Base-by-base conservation (phyloP, 2,888 invertebrate genomes). In the Eristalinus sepulchralis region DNA sequence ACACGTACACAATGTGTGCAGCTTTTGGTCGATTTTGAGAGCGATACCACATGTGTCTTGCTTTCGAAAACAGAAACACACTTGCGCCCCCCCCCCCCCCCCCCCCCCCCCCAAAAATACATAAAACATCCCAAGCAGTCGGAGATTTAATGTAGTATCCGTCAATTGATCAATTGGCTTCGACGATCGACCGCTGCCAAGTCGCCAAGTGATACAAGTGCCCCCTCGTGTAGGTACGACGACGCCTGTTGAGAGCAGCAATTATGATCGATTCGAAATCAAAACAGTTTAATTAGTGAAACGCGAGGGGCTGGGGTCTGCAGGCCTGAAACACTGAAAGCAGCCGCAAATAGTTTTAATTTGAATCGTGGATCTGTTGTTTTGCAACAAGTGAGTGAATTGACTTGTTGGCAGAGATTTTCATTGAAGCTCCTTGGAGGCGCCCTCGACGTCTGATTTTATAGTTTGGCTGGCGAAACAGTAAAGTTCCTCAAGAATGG, bases 201-300 rank as follows among this genome's bases (percentile, higher is more conserved):
- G 17, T 17, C 17, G 47, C 47, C 17, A 17, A 5, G 47, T 17
- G 47, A 47, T 17, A 47, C 47, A 47, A 47, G 47, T 57, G 57
- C 57, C 6, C 22, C 22, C 27, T 27, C 27, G 27, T 57, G 24
- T 11, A 27, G 57, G n/a, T n/a, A n/a, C n/a, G n/a, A n/a, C 22
- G 22, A 22, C 24, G 57, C 2, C 62, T 73, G 72, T 53, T 73
- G 80, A 75, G 57, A 68, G 81, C 39, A 60, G 53, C 81, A 81
- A 81, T 81, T 81, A 81, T 64, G 57, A 81, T 81, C 81, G 81
- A 73, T 80, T 73, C 6, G 59, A 68, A 81, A 75, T 75, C 81
- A 75, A 81, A 81, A 81, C 81, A 81, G 55, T 81, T 81, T 81
- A 62, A 81, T 81, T 75, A 75, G 63, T 59, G 33, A 80, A 67